Evolutionary conservation across 2,797 vertebrate genomes (phyloP).

Genomic region (Enteromius treurensis): DNA sequence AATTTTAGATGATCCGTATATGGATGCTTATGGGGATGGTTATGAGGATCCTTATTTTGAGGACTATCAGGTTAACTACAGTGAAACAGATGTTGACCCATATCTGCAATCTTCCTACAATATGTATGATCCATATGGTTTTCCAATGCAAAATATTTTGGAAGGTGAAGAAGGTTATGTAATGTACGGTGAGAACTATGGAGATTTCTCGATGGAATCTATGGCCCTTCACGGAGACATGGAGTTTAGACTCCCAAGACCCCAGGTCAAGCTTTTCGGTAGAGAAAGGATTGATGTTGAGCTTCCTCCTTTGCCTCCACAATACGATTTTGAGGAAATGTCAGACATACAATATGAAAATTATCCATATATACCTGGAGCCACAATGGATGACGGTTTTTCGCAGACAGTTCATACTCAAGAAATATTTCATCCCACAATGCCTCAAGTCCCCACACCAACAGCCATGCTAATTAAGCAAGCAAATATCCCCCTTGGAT

Average conservation of each 20-base stretch:
- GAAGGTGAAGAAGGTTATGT: slow-evolving; percentile 76
- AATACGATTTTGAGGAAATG: slow-evolving; percentile 78
- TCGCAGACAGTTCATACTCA: slow-evolving; percentile 56
- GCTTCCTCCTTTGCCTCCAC: slow-evolving; percentile 79
- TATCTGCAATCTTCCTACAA: slow-evolving; percentile 79
- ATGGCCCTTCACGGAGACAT: slow-evolving; percentile 72
- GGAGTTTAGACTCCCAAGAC: slow-evolving; percentile 88
- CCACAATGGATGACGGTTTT: slow-evolving; percentile 58
- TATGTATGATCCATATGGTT: slow-evolving; percentile 78
- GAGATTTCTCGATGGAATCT: slow-evolving; percentile 48
- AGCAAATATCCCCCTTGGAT: slow-evolving; percentile 60
- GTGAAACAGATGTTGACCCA: slow-evolving; percentile 72
- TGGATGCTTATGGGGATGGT: slow-evolving; percentile 22
- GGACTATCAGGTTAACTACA: slow-evolving; percentile 78
- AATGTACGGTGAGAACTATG: slow-evolving; percentile 67
- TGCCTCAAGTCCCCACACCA: slow-evolving; percentile 72
- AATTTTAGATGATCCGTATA: slow-evolving; percentile 61
- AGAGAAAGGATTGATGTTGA: slow-evolving; percentile 87
- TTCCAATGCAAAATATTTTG: slow-evolving; percentile 80
- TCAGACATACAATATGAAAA: slow-evolving; percentile 88
- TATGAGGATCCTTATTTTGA: slow-evolving; percentile 56
- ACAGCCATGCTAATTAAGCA: slow-evolving; percentile 80
- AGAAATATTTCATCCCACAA: slow-evolving; percentile 50
- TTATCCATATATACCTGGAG: slow-evolving; percentile 60
- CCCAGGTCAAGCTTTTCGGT: slow-evolving; percentile 93